A percentile compares a stretch with the other conserved stretches of the same genome.
Conservation (phyloP, 2,797 vertebrate species). For the Arrhamphus sclerolepis region DNA sequence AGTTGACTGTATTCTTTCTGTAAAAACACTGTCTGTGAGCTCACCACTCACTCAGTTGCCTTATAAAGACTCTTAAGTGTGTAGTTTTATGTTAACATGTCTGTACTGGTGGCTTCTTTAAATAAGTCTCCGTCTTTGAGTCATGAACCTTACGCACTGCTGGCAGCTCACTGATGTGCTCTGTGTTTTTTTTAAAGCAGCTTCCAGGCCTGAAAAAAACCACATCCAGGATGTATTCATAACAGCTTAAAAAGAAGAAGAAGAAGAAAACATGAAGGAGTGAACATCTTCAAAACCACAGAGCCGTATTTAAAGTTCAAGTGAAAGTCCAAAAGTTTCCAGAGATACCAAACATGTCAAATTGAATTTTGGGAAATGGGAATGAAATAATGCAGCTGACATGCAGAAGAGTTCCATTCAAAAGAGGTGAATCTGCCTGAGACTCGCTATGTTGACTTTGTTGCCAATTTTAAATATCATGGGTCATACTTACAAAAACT, state of each 20-base stretch:
- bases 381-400: conserved; percentile 5
- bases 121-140: conserved; percentile 57
- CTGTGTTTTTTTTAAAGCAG: conserved; percentile 33
- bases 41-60: conserved; percentile 33
- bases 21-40: conserved; percentile 37
- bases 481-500: too few relatives aligned
- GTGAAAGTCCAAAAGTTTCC: not conserved
- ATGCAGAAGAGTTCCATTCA: not conserved
- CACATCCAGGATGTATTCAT: conserved; percentile 6
- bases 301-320: conserved; percentile 8
- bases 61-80: conserved; percentile 35
- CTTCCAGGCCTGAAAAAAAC: conserved; percentile 26
- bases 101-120: conserved; percentile 46
- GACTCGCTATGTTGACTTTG: not conserved
- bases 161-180: conserved; percentile 5
- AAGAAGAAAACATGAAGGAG: conserved; percentile 9
- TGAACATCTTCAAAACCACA: conserved; percentile 11
- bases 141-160: conserved; percentile 31
- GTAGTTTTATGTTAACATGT: conserved; percentile 28
- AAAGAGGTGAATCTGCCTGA: not conserved
- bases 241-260: conserved; percentile 19
- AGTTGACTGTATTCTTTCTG: not conserved
- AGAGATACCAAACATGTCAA: conserved; percentile 18
- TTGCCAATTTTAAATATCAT: too few relatives aligned
- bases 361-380: not conserved